Evolutionary conservation across 2,797 vertebrate genomes (phyloP), one percentile per base, ranked within the genome.

Genomic region (Macrochelys suwanniensis): DNA sequence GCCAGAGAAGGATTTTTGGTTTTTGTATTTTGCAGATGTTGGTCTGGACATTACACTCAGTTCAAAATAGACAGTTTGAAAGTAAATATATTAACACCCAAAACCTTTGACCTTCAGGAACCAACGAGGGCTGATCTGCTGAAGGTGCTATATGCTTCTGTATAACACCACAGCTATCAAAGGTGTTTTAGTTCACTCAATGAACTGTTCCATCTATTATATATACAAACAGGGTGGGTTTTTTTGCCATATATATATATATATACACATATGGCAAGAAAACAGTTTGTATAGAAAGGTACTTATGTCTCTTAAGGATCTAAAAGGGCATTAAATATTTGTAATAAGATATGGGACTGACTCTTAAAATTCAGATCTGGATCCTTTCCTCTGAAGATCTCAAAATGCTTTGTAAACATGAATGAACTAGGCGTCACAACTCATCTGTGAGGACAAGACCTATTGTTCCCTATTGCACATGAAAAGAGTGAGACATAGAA

Each of bases 21-120:
- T 76, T 51, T 50, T 57, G 21, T 23, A 1, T 2, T 84, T 91
- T 51, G 1, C 68, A 28, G 31, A 51, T 82, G 4, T 74, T 91
- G 45, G n/a, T 88, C 76, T 82, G 21, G 19, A 57, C 8, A 37
- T 1, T 33, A 25, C 47, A 5, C 28, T 87, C 7, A 11, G 88
- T 92, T 93, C 82, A 31, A 91, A 95, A 15, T 37, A 79, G n/a
- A 42, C n/a, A 80, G 26, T 68, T 37, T 0, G 26, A 28, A 89
- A 92, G 6, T 21, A 5, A 25, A 57, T 65, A 25, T 42, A 71
- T 71, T 23, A 71, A 71, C 37, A 71, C 8, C 37, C n/a, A 37
- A 71, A 25, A 71, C 21, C 1, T 80, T 89, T 93, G 51, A 85
- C 25, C 49, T 81, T 86, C 61, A 33, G 59, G 28, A 61, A 61